These are phyloP conservation scores for Laspeyria flexula DNA, from an alignment of 2,888 invertebrate genomes.

Conservation along the genomic window DNA sequence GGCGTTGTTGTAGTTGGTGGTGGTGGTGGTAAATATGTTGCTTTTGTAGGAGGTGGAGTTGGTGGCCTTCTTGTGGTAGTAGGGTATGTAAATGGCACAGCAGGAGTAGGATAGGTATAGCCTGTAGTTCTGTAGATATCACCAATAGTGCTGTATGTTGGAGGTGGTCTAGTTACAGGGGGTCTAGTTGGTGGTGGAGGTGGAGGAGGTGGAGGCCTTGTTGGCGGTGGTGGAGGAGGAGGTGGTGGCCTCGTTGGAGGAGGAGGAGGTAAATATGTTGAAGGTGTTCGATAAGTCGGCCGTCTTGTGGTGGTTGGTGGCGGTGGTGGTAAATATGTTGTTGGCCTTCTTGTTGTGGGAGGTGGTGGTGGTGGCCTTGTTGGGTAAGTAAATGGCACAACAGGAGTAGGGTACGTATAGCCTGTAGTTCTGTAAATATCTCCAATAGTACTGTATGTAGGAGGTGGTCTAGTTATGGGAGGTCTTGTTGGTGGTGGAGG, in stretches of 20 bases:
- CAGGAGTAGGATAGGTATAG: constrained; percentile 42
- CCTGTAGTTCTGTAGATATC: constrained; percentile 44
- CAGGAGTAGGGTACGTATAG: constrained; percentile 27
- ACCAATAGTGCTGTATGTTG: constrained; percentile 36
- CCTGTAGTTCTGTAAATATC: constrained; percentile 35
- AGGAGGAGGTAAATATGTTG: background rate
- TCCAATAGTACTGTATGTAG: constrained; percentile 32
- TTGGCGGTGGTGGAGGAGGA: constrained; percentile 2
- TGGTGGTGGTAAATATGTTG: constrained; percentile 17
- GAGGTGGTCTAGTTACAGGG: constrained; percentile 21
- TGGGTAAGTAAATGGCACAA: constrained; percentile 29
- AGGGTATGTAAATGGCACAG: constrained; percentile 34
- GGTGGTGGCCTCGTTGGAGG: background rate
- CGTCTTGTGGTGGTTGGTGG: background rate
- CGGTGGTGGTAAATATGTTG: constrained; percentile 14
- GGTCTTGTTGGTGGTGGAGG: constrained; percentile 21
- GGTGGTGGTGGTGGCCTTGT: constrained; percentile 19
- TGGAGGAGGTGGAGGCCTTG: background rate
- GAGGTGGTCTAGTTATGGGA: constrained; percentile 7
- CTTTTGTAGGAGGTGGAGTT: constrained; percentile 18
- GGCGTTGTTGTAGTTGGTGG: constrained; percentile 9
- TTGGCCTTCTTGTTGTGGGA: constrained; percentile 19
- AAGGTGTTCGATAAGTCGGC: constrained; percentile 7
- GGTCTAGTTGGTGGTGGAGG: constrained; percentile 40
- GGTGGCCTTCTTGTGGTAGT: constrained; percentile 32